Base-by-base conservation (phyloP, 2,797 vertebrate genomes). In the Neosilurus mollespiculum region DNA sequence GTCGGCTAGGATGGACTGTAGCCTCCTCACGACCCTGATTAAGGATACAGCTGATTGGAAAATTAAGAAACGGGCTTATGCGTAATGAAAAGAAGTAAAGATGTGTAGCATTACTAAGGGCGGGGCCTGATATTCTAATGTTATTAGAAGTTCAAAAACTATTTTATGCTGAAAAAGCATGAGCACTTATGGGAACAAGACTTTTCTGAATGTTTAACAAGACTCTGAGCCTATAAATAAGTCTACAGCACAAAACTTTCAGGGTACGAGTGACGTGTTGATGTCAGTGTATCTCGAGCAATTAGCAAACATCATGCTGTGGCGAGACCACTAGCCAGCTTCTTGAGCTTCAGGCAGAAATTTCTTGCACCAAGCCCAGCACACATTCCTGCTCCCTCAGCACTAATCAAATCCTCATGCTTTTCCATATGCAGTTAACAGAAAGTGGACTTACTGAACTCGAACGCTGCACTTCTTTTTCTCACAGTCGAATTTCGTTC, bases 351-450 rank as follows among this genome's bases (percentile, higher is more conserved):
- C 81, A 83, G 86, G 87, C 86, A 88, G 80, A 89, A 85, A 89
- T 86, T 90, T 86, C 88, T 86, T 85, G 83, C 87, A 90, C 85
- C 87, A 87, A 89, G 90, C 91, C 84, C 88, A 87, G n/a, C n/a
- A 83, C 86, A 89, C 92, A 94, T 93, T 93, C 92, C 90, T 43
- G 37, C 37, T 92, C 87, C 66, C 87, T 89, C 88, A 90, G 91
- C 91, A 91, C 76, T 92, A 92, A 93, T 92, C 92, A 93, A 93
- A 94, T 89, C 88, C 92, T 93, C 88, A 89, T 93, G 91, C 87
- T 69, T 80, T 87, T 89, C 82, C 89, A 86, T 86, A 64, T 91
- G 89, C 88, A 64, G 85, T 85, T 80, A 65, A 73, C 82, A 67
- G 30, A 34, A 80, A 26, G 24, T 77, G 53, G 18, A 61, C 69